These are phyloP conservation scores for Globodera rostochiensis DNA, from an alignment of 1,140 invertebrate genomes.

Conservation along the genomic window DNA sequence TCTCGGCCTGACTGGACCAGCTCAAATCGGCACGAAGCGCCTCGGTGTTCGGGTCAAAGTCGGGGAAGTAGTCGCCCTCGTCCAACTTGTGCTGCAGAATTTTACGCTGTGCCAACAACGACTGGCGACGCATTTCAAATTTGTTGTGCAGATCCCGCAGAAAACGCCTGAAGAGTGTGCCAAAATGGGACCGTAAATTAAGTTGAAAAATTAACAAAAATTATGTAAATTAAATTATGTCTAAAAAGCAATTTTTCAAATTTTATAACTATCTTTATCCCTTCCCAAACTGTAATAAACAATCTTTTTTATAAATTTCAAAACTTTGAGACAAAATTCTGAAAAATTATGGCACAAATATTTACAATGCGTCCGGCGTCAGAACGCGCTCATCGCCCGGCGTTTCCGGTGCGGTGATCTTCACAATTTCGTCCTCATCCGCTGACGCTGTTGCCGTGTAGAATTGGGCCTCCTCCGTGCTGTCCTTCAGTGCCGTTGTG, in stretches of 20 bases:
- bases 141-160: constrained; percentile 55
- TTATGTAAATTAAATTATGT: background rate
- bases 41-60: constrained; percentile 60
- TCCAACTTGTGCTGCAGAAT: constrained; percentile 55
- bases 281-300: too few relatives aligned
- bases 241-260: too few relatives aligned
- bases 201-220: background rate
- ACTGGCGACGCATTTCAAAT: constrained; percentile 56
- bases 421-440: constrained; percentile 64
- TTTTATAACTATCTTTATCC: too few relatives aligned
- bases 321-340: background rate
- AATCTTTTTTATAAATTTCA: too few relatives aligned
- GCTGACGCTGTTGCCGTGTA: constrained; percentile 60
- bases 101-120: constrained; percentile 53
- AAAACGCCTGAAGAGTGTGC: constrained; percentile 45
- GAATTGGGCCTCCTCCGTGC: constrained; percentile 67
- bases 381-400: constrained; percentile 61
- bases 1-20: constrained; percentile 54
- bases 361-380: constrained; percentile 59
- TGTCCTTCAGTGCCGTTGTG: constrained; percentile 64
- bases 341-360: background rate
- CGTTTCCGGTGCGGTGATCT: constrained; percentile 53
- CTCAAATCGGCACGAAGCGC: constrained; percentile 49
- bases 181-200: too few relatives aligned
- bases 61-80: constrained; percentile 58